Evolutionary conservation across 2,797 vertebrate species (phyloP).

Genomic region (Menidia menidia): DNA sequence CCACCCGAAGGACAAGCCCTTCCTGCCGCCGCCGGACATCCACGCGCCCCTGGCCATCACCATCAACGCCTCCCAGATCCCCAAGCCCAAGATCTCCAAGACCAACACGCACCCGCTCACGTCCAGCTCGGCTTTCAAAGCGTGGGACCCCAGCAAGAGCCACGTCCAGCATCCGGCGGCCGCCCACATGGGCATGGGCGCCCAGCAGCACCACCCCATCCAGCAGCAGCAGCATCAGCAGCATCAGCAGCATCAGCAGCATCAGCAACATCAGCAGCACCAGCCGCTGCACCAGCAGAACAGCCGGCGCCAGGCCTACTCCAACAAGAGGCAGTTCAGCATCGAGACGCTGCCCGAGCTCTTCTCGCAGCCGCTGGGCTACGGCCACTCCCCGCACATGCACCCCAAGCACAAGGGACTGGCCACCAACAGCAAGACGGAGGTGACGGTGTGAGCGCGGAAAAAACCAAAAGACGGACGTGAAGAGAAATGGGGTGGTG

Average conservation of each 20-base stretch:
- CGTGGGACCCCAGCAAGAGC: constrained; percentile 81
- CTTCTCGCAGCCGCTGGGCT: constrained; percentile 84
- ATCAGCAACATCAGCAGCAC: constrained; percentile 68
- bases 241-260: constrained; percentile 76
- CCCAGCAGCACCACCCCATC: constrained; percentile 65
- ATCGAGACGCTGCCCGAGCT: constrained; percentile 89
- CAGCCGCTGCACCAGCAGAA: constrained; percentile 78
- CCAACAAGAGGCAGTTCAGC: constrained; percentile 87
- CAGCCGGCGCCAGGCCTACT: constrained; percentile 82
- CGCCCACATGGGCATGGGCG: constrained; percentile 74
- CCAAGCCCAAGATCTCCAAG: constrained; percentile 88
- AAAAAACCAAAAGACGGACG: constrained; percentile 18
- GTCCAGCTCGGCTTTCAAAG: constrained; percentile 83
- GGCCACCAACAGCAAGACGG: constrained; percentile 96
- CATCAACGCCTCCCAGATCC: constrained; percentile 81
- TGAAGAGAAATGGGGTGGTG: neutral
- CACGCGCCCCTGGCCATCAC: constrained; percentile 84
- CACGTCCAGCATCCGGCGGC: constrained; percentile 73
- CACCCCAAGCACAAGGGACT: constrained; percentile 89
- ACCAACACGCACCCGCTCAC: constrained; percentile 83
- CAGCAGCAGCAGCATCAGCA: constrained; percentile 69
- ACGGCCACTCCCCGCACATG: constrained; percentile 81
- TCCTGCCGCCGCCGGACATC: constrained; percentile 85
- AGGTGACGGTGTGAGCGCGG: constrained; percentile 90
- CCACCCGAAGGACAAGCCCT: constrained; percentile 84